These are phyloP conservation scores for Babylonia areolata DNA, from an alignment of 1,140 invertebrate genomes.

Conservation along the genomic window DNA sequence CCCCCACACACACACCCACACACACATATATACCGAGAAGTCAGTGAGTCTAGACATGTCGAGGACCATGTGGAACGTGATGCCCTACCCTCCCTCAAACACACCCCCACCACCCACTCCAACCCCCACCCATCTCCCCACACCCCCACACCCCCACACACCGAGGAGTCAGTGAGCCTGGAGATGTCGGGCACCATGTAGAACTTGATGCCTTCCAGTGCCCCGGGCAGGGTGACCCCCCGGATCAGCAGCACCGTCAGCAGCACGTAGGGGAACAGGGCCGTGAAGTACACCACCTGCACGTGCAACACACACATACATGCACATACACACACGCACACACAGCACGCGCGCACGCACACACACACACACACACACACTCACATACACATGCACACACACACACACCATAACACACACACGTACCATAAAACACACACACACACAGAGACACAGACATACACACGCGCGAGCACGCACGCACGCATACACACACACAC, in stretches of 20 bases:
- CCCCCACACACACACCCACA: too few species aligned
- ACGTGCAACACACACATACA: constrained; percentile 23
- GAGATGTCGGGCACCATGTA: constrained; percentile 85
- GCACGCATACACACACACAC: constrained; percentile 11
- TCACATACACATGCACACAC: too few species aligned
- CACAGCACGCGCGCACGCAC: not conserved
- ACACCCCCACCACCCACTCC: not conserved
- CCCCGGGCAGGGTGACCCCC: constrained; percentile 95
- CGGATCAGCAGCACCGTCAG: constrained; percentile 85
- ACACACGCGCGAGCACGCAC: not conserved
- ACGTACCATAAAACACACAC: too few species aligned
- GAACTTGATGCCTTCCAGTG: constrained; percentile 90
- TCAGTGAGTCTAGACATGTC: too few species aligned
- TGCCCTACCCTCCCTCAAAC: too few species aligned
- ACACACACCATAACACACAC: too few species aligned
- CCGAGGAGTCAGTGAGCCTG: constrained; percentile 74
- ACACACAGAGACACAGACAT: too few species aligned
- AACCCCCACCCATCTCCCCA: not conserved
- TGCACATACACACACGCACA: constrained; percentile 15
- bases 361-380: not conserved
- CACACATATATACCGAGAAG: too few species aligned
- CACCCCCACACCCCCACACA: constrained; percentile 44
- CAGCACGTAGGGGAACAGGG: constrained; percentile 74
- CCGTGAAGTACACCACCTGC: constrained; percentile 75
- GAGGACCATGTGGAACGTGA: too few species aligned